Evolutionary conservation across 2,888 invertebrate species (phyloP), one percentile per base, ranked within the genome.

Genomic region (Ophion slaviceki): DNA sequence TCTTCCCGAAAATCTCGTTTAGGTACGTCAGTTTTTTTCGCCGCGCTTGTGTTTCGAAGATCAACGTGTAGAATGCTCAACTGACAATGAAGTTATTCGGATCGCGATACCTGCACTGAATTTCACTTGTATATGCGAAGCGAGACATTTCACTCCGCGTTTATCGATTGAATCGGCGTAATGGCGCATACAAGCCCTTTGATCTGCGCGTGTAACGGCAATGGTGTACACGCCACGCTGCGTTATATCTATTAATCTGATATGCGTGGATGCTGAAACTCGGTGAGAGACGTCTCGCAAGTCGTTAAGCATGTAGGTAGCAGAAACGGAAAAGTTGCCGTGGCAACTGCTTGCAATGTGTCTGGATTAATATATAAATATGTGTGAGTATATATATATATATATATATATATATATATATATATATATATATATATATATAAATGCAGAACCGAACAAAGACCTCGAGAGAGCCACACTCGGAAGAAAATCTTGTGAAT

Each of bases 401-500:
- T 75, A 70, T 45, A 67, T 24, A 66, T 68, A 81, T 71, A 71
- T 71, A 45, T 66, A 53, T 77, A n/a, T 74, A 28, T 61, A 28
- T n/a, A 74, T 40, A 66, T 47, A 74, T 67, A 82, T 74, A 74
- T 71, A 57, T 64, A 66, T 77, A 24, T 72, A 53, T 28, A 61
- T 81, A 84, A 20, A 70, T 45, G 80, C 47, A 47, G 53, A 45
- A 72, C 78, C 75, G 45, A 75, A 74, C 62, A 88, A 84, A 85
- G 82, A 87, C 82, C 84, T 76, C 85, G 80, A 53, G 84, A 74
- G 85, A 82, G 88, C 87, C 89, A 88, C 88, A 80, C 88, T 90
- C 88, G 89, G 87, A 90, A 90, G 92, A 92, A 92, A 92, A 92
- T 91, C 91, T 92, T 92, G 91, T 93, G 93, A 93, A 93, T 93